Base-by-base conservation (phyloP, 2,888 invertebrate genomes). In the Rhimphoctona megacephalus region DNA sequence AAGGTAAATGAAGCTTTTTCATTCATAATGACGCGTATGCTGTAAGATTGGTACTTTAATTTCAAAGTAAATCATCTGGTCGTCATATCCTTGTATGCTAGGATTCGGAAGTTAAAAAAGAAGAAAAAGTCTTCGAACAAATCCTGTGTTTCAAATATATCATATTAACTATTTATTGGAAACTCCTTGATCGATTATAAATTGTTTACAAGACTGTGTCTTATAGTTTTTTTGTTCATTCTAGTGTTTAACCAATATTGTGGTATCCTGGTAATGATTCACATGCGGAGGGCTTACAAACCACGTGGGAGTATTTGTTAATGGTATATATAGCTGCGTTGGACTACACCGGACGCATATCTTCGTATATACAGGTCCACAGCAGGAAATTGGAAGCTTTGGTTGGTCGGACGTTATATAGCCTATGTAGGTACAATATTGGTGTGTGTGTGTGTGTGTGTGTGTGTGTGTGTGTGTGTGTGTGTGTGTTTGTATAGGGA, bases 361-460 rank as follows among this genome's bases (percentile, higher is more conserved):
- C 79, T 84, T 78, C 74, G 81, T 81, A 69, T 72, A 78, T 85
- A 81, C 72, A 80, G 91, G 89, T 88, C 91, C 92, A 92, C 91
- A 91, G 91, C 91, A 93, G 92, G 93, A 92, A 93, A 93, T 93
- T 93, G 92, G 92, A 91, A 90, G 90, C 90, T 90, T 80, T 76
- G 67, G 70, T 64, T 70, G 64, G 80, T 80, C 70, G 76, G 83
- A 39, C 80, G 52, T 49, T 49, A 70, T 80, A 61, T 64, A 69
- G 43, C 33, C 36, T 49, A 69, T 83, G 72, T 70, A 83, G 82
- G 52, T 85, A 81, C 69, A 52, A 73, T 46, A 46, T 73, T 66
- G 57, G 69, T 57, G 22, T 14, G 19, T 61, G n/a, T 69, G 19
- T 69, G 39, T 67, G 49, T 36, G 66, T 36, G 11, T 54, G n/a